These are phyloP conservation scores for Phymatocera aterrima DNA, from an alignment of 2,888 invertebrate genomes.

Conservation along the genomic window DNA sequence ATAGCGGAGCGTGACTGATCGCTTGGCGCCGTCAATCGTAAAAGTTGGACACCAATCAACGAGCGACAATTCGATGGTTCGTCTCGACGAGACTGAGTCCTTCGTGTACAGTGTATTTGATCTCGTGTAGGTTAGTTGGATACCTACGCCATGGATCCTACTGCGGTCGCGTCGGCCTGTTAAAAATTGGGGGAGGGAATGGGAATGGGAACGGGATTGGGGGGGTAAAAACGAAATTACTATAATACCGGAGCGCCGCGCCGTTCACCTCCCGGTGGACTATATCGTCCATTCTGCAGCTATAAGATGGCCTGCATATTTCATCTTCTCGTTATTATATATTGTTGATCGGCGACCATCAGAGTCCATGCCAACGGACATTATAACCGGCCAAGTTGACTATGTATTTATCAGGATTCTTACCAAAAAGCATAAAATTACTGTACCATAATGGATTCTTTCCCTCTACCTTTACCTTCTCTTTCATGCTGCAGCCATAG, in stretches of 20 bases:
- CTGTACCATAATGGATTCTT: conserved; percentile 64
- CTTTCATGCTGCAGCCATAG: not conserved
- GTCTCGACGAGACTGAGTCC: not conserved
- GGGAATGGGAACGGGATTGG: no score
- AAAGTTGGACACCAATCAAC: conserved; percentile 50
- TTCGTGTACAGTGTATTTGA: no score
- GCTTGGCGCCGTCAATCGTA: conserved; percentile 69
- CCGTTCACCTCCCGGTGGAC: not conserved
- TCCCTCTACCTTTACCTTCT: not conserved
- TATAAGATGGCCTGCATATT: conserved; percentile 65
- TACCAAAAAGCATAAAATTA: conserved; percentile 71
- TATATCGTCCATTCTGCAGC: not conserved
- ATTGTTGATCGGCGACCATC: conserved; percentile 69
- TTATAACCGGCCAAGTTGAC: conserved; percentile 66
- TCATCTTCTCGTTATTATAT: conserved; percentile 52
- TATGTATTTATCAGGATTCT: conserved; percentile 70
- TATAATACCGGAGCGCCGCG: conserved; percentile 67
- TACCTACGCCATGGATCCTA: conserved; percentile 5
- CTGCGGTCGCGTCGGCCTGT: conserved; percentile 9
- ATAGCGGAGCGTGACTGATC: conserved; percentile 62
- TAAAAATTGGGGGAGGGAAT: not conserved
- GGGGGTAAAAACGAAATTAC: conserved; percentile 65
- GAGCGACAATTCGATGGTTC: conserved; percentile 38
- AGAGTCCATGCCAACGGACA: conserved; percentile 59
- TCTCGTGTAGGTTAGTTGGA: not conserved